A percentile compares a stretch with the other conserved stretches of the same genome.
These are phyloP conservation scores for Agrilus cyanescens DNA, from an alignment of 2,888 invertebrate genomes.

Conservation along the genomic window DNA sequence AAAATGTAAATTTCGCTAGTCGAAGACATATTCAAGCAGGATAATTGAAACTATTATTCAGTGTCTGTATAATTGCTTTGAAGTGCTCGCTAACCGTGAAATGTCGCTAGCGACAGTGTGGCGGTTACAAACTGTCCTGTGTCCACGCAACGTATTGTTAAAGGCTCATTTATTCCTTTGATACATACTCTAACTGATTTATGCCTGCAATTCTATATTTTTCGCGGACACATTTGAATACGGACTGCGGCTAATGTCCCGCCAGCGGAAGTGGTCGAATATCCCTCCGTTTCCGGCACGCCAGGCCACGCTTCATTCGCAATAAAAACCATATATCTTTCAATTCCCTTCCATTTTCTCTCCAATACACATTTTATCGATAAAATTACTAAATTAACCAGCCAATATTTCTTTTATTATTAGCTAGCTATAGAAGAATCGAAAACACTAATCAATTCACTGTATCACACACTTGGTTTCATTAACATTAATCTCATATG, in stretches of 20 bases:
- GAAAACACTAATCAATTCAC: too few relatives aligned
- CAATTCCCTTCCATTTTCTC: too few relatives aligned
- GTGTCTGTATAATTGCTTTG: slow-evolving; percentile 14
- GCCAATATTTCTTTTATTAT: too few relatives aligned
- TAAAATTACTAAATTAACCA: too few relatives aligned
- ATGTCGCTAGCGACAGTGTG: slow-evolving; percentile 8
- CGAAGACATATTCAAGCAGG: slow-evolving; percentile 11
- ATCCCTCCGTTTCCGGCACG: slow-evolving; percentile 11
- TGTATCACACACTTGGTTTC: too few relatives aligned
- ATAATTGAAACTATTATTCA: slow-evolving; percentile 23
- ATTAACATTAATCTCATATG: too few relatives aligned
- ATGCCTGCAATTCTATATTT: slow-evolving; percentile 18
- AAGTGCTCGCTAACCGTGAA: slow-evolving; percentile 18
- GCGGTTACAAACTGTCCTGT: slow-evolving; percentile 15
- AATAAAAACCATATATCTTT: too few relatives aligned
- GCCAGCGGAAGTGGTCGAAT: slow-evolving; percentile 17
- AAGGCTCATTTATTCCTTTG: slow-evolving; percentile 34
- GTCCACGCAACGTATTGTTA: slow-evolving; percentile 29
- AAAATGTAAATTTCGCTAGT: too few relatives aligned
- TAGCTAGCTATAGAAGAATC: too few relatives aligned
- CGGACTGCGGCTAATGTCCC: slow-evolving; percentile 15
- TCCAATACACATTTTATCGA: too few relatives aligned
- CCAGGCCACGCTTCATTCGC: too few relatives aligned
- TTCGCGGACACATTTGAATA: slow-evolving; percentile 18
- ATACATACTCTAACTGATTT: slow-evolving; percentile 21